Percentiles rank a stretch among this genome's conserved stretches.
phyloP scores from a whole-genome alignment of 2,113 vertebrate species.

The Hoplias malabaricus region DNA sequence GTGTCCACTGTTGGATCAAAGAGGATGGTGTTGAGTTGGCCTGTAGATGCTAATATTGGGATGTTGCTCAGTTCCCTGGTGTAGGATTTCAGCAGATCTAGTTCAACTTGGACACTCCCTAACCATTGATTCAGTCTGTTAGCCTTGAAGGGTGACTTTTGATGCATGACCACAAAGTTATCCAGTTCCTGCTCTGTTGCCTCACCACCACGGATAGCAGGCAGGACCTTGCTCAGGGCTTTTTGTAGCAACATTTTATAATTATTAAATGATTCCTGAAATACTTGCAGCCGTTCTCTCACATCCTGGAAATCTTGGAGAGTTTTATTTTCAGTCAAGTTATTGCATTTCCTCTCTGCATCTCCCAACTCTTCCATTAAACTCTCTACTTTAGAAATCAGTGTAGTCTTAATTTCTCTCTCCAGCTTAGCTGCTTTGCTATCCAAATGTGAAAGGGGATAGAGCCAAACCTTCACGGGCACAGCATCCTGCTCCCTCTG shows the following conservation, averaged over 20 bases:
- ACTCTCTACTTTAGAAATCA: conserved; percentile 40
- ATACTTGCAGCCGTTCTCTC: too few species aligned
- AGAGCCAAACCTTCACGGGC: conserved; percentile 65
- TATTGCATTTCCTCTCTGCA: conserved; percentile 51
- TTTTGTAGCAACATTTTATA: too few species aligned
- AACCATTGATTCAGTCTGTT: too few species aligned
- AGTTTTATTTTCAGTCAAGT: conserved; percentile 49
- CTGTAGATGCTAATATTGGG: neutral
- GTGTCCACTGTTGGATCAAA: neutral
- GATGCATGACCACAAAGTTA: too few species aligned
- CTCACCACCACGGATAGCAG: too few species aligned
- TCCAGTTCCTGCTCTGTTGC: too few species aligned
- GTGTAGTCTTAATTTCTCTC: conserved; percentile 46
- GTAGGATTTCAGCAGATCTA: conserved; percentile 17
- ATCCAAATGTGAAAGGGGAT: conserved; percentile 59
- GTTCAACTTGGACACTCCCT: conserved; percentile 50
- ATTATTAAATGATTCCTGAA: too few species aligned
- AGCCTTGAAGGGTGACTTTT: too few species aligned
- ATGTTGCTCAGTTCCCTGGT: conserved; percentile 43
- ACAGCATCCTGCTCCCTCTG: conserved; percentile 50
- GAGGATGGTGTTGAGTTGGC: neutral
- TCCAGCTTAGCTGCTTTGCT: conserved; percentile 53
- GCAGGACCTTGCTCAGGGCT: neutral
- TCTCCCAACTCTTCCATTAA: conserved; percentile 51
- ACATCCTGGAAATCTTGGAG: too few species aligned